Evolutionary conservation across 2,888 invertebrate species (phyloP), one percentile per base, ranked within the genome.

Genomic region (Macaria liturata): DNA sequence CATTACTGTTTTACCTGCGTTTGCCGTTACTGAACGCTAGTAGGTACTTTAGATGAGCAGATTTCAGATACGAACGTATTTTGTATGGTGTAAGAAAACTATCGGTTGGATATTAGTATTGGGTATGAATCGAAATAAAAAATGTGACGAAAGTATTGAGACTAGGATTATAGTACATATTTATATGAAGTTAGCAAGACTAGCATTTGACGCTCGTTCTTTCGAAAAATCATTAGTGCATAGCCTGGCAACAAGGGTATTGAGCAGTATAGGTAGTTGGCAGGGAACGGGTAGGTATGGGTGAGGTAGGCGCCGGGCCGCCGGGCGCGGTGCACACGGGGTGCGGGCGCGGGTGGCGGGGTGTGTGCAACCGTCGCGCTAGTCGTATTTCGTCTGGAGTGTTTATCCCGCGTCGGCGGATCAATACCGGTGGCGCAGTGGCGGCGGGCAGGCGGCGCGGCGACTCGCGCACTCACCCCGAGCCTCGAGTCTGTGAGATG

Each of bases 361-460:
- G 88, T 82, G 86, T 84, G 86, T 86, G 88, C 88, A 85, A 84
- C 83, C 84, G 86, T 85, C 86, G 88, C 85, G 85, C 86, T 86
- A 81, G 90, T 86, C 86, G 90, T 91, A 91, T 90, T 90, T 88
- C 88, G 92, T 91, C 90, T 91, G 90, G 91, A 90, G 88, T 88
- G 89, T 88, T 89, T 87, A 89, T 91, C 89, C 91, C 91, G 88
- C 86, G 88, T 81, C 85, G 91, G 73, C 84, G 86, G 91, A 91
- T 91, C 91, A 88, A 92, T 91, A 91, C 89, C 75, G 88, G 84
- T 91, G 91, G 91, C 91, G 91, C 90, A 92, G 89, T 91, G 90
- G 84, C 90, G 90, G 84, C 84, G 83, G 81, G 82, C 84, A 81
- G 88, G 85, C 88, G 88, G 84, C 84, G 84, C 81, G 78, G 83